These are phyloP conservation scores for Cataglyphis altisquamis DNA, from an alignment of 2,888 invertebrate genomes.

Conservation along the genomic window DNA sequence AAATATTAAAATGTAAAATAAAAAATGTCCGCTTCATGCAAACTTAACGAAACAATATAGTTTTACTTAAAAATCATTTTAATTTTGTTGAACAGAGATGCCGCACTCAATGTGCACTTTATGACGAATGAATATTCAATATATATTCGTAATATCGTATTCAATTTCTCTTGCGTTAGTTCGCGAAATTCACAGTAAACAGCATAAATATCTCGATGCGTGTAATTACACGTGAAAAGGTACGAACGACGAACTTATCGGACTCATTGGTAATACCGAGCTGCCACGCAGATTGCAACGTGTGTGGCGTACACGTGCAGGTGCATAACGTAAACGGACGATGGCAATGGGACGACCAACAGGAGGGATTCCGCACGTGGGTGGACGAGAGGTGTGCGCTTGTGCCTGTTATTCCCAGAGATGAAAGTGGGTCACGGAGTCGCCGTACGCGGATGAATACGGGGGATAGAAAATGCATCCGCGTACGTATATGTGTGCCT, in stretches of 20 bases:
- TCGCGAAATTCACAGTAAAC: not conserved
- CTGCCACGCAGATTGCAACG: slow-evolving; percentile 44
- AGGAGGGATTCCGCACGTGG: slow-evolving; percentile 69
- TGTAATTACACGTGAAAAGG: slow-evolving; percentile 1
- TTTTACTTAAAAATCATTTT: not conserved
- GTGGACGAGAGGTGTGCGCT: slow-evolving; percentile 59
- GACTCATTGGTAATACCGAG: slow-evolving; percentile 44
- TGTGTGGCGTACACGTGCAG: slow-evolving; percentile 51
- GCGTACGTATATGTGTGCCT: not conserved
- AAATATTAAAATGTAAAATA: not conserved
- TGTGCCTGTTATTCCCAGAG: slow-evolving; percentile 74
- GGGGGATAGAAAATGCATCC: slow-evolving; percentile 71
- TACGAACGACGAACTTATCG: slow-evolving; percentile 12
- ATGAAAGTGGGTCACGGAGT: slow-evolving; percentile 77
- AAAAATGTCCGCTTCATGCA: not conserved
- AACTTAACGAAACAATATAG: not conserved
- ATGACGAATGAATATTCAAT: not conserved
- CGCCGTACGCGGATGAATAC: slow-evolving; percentile 72
- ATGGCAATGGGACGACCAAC: slow-evolving; percentile 14
- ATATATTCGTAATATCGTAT: not conserved
- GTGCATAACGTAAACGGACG: slow-evolving; percentile 62
- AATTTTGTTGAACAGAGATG: not conserved
- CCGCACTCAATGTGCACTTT: not conserved
- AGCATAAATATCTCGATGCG: slow-evolving; percentile 14
- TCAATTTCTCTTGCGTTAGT: not conserved